These are phyloP conservation scores for Harpagifer antarcticus DNA, from an alignment of 2,797 vertebrate species.

Conservation along the genomic window DNA sequence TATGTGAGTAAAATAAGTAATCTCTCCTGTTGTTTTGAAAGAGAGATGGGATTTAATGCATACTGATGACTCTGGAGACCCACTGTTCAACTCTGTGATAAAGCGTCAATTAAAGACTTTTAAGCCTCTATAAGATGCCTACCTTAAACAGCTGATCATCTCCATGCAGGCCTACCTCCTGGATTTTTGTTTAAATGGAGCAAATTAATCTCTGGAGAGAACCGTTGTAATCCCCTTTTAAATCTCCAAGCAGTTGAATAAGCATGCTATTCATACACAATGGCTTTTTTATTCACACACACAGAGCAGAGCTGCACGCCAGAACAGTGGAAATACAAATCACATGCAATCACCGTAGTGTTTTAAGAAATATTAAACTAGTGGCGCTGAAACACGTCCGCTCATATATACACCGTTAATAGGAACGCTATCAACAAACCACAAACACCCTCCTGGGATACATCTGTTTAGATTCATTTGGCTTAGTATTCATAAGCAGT, in stretches of 20 bases:
- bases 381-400: conserved; percentile 35
- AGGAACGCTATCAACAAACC: conserved; percentile 44
- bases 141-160: conserved; percentile 81
- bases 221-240: conserved; percentile 70
- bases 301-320: conserved; percentile 1
- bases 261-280: conserved; percentile 70
- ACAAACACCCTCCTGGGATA: conserved; percentile 56
- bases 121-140: conserved; percentile 82
- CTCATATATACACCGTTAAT: conserved; percentile 45
- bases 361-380: conserved; percentile 56
- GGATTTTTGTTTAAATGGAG: conserved; percentile 79
- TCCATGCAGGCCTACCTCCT: conserved; percentile 51
- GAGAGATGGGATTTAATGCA: conserved; percentile 86
- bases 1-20: conserved; percentile 70
- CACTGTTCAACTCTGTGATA: conserved; percentile 75
- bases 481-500: conserved; percentile 67
- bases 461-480: conserved; percentile 64
- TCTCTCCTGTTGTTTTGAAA: conserved; percentile 65
- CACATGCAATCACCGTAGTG: conserved; percentile 34
- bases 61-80: conserved; percentile 88
- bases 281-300: conserved; percentile 26
- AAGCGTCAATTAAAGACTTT: conserved; percentile 83
- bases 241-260: conserved; percentile 77
- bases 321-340: conserved; percentile 50
- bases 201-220: conserved; percentile 82